Evolutionary conservation across 2,113 vertebrate species (phyloP).

Genomic region (Laterallus jamaicensis): DNA sequence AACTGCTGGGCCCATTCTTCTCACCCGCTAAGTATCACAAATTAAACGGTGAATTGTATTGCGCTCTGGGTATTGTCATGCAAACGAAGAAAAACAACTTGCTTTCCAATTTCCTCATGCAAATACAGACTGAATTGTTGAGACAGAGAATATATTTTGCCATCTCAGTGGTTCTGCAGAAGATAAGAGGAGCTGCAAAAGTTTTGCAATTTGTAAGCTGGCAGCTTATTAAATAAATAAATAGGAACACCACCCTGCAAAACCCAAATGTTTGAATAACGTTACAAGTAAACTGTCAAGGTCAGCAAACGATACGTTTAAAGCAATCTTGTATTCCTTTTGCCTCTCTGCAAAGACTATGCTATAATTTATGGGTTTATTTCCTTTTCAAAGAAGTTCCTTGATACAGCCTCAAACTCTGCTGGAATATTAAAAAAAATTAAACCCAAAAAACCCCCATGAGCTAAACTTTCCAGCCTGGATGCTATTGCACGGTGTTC

Average conservation of each 20-base stretch:
- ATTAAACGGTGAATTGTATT: constrained; percentile 73
- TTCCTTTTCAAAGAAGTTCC: constrained; percentile 48
- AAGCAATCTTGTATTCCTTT: constrained; percentile 43
- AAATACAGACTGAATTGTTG: constrained; percentile 76
- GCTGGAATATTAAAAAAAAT: constrained; percentile 2
- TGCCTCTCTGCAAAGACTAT: constrained; percentile 59
- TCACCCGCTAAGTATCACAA: constrained; percentile 65
- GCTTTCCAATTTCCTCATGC: constrained; percentile 81
- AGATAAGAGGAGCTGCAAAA: constrained; percentile 76
- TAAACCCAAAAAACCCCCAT: neutral
- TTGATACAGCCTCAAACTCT: constrained; percentile 13
- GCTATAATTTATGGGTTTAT: constrained; percentile 40
- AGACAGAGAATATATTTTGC: constrained; percentile 79
- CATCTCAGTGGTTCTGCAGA: constrained; percentile 78
- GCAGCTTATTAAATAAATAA: constrained; percentile 72
- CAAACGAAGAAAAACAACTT: constrained; percentile 80
- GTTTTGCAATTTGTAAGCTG: constrained; percentile 73
- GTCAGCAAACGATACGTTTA: constrained; percentile 68
- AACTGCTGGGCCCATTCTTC: constrained; percentile 42
- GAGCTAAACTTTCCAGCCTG: neutral
- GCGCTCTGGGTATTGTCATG: constrained; percentile 75
- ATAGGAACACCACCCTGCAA: neutral
- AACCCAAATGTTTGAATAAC: constrained; percentile 76
- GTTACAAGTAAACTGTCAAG: constrained; percentile 70
- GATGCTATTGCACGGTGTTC: neutral